phyloP scores from a whole-genome alignment of 2,113 vertebrate species.

The Aldabrachelys gigantea region DNA sequence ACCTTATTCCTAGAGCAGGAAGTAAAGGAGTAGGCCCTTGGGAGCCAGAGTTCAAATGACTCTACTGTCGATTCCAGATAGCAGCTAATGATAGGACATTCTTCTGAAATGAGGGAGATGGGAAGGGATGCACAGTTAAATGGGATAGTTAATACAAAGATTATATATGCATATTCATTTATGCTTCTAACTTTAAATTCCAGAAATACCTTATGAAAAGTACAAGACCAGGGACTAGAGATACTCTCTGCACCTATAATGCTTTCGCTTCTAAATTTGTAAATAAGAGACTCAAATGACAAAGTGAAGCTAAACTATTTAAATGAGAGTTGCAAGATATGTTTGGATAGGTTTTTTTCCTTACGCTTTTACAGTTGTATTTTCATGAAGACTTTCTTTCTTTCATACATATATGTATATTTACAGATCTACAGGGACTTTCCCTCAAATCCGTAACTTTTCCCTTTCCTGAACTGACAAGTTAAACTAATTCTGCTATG shows the following conservation, averaged over 20 bases:
- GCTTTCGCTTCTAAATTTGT: background rate
- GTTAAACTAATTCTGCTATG: background rate
- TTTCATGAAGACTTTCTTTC: background rate
- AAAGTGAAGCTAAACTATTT: background rate
- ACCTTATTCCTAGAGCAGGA: conserved; percentile 95
- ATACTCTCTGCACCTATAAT: background rate
- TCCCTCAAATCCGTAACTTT: background rate
- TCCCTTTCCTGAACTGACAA: background rate
- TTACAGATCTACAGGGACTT: conserved; percentile 2
- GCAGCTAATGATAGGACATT: conserved; percentile 90
- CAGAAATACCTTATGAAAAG: background rate
- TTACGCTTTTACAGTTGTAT: background rate
- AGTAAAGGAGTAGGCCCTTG: conserved; percentile 93
- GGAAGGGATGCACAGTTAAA: conserved; percentile 54
- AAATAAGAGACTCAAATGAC: conserved; percentile 14
- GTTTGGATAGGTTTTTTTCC: background rate
- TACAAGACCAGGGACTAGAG: background rate
- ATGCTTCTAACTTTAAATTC: conserved; percentile 62
- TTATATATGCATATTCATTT: conserved; percentile 66
- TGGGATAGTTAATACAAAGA: conserved; percentile 74
- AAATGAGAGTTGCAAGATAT: background rate
- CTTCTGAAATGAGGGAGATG: conserved; percentile 72
- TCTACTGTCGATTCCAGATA: conserved; percentile 91
- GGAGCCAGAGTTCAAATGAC: conserved; percentile 95
- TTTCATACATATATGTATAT: background rate